Conservation (phyloP, 2,797 vertebrate species). For the Gymnoscopelus microlampas region DNA sequence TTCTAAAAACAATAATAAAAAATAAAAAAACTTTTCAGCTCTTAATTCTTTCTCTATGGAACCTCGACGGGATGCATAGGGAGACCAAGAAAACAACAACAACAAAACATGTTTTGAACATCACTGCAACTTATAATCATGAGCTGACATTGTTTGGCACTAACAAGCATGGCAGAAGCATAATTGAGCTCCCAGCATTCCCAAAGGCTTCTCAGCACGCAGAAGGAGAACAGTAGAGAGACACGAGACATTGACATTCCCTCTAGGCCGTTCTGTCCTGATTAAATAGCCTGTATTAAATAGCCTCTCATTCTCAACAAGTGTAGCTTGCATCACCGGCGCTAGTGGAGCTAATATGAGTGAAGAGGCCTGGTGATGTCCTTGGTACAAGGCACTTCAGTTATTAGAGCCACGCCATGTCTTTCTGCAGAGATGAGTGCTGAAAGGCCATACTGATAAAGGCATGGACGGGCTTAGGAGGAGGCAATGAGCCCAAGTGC, state of each 20-base stretch:
- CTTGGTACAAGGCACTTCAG: background rate
- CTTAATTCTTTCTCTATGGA: constrained; percentile 17
- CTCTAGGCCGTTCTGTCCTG: constrained; percentile 68
- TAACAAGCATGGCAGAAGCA: constrained; percentile 70
- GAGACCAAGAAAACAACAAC: constrained; percentile 46
- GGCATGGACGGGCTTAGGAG: constrained; percentile 21
- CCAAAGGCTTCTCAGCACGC: constrained; percentile 66
- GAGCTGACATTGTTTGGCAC: constrained; percentile 67
- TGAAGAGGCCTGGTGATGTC: constrained; percentile 38
- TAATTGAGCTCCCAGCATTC: constrained; percentile 78
- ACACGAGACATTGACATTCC: constrained; percentile 64
- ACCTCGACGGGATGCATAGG: constrained; percentile 49
- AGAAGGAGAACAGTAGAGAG: constrained; percentile 9
- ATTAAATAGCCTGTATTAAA: constrained; percentile 70
- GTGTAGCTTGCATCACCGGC: constrained; percentile 63
- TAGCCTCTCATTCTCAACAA: constrained; percentile 61
- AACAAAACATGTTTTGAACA: constrained; percentile 36
- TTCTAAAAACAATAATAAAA: no score
- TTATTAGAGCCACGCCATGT: constrained; percentile 22
- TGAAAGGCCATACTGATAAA: constrained; percentile 33
- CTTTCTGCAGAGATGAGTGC: constrained; percentile 13
- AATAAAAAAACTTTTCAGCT: no score
- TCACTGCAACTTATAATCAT: constrained; percentile 70
- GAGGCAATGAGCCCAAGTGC: constrained; percentile 34
- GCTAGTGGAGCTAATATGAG: constrained; percentile 46